Base-by-base conservation (phyloP, 2,797 vertebrate species). In the Odontamblyopus lacepedii region DNA sequence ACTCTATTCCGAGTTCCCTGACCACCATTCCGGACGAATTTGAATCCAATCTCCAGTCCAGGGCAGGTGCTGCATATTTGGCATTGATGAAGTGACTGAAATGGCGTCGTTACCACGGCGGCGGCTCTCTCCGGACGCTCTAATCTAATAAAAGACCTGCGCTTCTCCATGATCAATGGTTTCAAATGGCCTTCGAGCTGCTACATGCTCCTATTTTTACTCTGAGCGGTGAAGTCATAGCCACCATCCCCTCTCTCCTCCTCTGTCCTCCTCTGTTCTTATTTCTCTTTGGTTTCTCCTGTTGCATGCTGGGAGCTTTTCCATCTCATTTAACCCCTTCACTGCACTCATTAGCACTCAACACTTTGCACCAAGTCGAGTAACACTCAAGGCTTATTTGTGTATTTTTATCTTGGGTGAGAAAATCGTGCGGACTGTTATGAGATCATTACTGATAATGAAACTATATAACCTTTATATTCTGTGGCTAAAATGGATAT, bases 161-260 rank as follows among this genome's bases (percentile, higher is more conserved):
- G 19, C 81, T 38, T 74, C 63, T 64, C n/a, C 18, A 79, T 62
- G 79, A 85, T 86, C 87, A 83, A 83, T 86, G 74, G 85, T 86
- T 86, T 84, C 67, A 80, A 86, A 83, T 27, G 76, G 77, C 80
- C 80, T 82, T 62, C 35, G 57, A 78, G 75, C 77, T 61, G 65
- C 38, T 56, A 69, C 74, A 19, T 66, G 29, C 59, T 77, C 80
- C 83, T 86, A 85, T 88, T 89, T 88, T 80, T 83, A 81, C 80
- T 81, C 50, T 69, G 32, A 67, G 38, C 74, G 79, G 65, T 84
- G 75, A 78, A 82, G 79, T 81, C 76, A 66, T 78, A 68, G 81
- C 66, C 69, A n/a, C 72, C 66, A 69, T 71, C 67, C 66, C 76
- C 66, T 57, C 62, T 67, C 67, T 71, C 29, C 13, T 48, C n/a